Base-by-base conservation (phyloP, 2,888 invertebrate species). In the Antitype chi region DNA sequence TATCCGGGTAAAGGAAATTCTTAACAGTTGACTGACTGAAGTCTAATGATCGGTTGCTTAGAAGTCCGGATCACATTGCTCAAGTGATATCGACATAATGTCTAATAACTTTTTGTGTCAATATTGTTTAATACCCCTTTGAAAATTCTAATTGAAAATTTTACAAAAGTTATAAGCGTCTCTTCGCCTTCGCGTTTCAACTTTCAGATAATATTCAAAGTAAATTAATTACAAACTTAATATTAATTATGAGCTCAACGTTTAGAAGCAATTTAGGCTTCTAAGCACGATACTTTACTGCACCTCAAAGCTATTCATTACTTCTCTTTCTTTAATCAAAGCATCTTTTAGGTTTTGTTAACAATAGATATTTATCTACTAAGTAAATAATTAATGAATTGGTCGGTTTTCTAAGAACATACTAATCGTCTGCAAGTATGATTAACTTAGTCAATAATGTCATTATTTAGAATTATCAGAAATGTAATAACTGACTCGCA, bases 51-150 rank as follows among this genome's bases (percentile, higher is more conserved):
- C 53, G 17, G 62, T 63, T 63, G 63, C 68, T 76, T 55, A 77
- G 43, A 43, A 68, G 63, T 32, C 63, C 70, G 55, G 60, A 77
- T 74, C 49, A 49, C 15, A 55, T 76, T 76, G 47, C 76, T 59
- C 69, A 69, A 76, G 49, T 32, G 59, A 43, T 77, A 78, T 69
- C 64, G 76, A 76, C 70, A 70, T 76, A 72, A 67, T 68, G 60
- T 69, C 70, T 71, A 80, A 74, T 70, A 78, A 77, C 59, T 87
- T 87, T 73, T 77, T 84, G 64, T 74, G 66, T 71, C 60, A 62
- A 74, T 81, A 85, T 81, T 74, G 69, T 62, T n/a, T 63, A 59
- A 68, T 47, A 64, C 57, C 28, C 60, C 70, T 84, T 62, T 70
- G 66, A 70, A 84, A 74, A 71, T 64, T 84, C 28, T 47, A 71